Conservation (phyloP, 2,113 vertebrate species). For the Peromyscus californicus region DNA sequence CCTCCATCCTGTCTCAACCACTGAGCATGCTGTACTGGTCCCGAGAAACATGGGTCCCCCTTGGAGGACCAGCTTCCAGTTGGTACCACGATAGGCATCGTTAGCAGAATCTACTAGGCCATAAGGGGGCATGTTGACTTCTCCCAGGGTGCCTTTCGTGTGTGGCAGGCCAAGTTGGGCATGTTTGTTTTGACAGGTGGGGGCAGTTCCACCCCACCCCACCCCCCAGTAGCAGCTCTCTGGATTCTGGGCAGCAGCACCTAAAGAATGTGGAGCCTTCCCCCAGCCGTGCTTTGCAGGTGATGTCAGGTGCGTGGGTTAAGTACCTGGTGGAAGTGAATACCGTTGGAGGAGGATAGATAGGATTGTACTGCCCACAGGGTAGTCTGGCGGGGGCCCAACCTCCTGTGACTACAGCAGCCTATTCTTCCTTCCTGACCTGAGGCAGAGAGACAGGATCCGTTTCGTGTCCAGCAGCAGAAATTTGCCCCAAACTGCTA, state of each 20-base stretch:
- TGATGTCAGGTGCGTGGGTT: conserved; percentile 33
- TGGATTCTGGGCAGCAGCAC: not conserved
- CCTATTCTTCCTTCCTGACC: conserved; percentile 33
- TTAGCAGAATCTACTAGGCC: not conserved
- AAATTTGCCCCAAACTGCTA: not conserved
- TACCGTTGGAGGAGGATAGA: not conserved
- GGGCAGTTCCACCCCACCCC: not conserved
- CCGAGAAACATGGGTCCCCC: accelerated
- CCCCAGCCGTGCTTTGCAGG: not conserved
- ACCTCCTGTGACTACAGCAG: not conserved
- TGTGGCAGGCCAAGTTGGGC: not conserved
- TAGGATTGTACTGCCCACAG: not conserved
- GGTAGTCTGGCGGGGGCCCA: not conserved
- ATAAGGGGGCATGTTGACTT: not conserved
- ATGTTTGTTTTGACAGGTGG: conserved; percentile 40
- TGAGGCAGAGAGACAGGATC: not conserved
- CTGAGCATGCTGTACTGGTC: not conserved
- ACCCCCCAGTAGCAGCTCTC: not conserved
- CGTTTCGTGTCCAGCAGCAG: not conserved
- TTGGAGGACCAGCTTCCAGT: not conserved
- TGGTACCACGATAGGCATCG: not conserved
- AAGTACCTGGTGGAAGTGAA: conserved; percentile 15
- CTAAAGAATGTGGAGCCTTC: not conserved
- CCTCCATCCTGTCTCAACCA: not conserved
- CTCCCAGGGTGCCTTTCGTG: not conserved